Conservation (phyloP, 2,113 vertebrate species). For the Origma solitaria region DNA sequence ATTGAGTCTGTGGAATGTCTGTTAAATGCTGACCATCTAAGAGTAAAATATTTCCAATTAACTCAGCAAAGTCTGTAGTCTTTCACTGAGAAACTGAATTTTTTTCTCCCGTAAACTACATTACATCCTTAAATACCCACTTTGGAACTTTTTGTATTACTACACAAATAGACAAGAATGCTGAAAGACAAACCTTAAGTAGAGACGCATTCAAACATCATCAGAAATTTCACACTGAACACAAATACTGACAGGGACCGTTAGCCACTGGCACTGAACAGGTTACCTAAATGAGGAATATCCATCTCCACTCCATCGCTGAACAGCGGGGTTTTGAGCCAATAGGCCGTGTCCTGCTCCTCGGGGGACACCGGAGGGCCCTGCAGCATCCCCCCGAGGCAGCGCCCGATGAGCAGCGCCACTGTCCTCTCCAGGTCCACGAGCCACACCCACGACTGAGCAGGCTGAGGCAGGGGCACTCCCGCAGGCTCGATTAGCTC, state of each 20-base stretch:
- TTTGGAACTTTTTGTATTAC: background rate
- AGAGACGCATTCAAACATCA: background rate
- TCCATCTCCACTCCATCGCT: slow-evolving; percentile 94
- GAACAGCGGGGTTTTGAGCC: slow-evolving; percentile 93
- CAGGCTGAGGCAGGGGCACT: slow-evolving; percentile 77
- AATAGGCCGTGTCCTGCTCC: slow-evolving; percentile 91
- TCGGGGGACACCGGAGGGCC: slow-evolving; percentile 86
- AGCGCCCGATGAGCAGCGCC: slow-evolving; percentile 90
- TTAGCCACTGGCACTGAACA: background rate
- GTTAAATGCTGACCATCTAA: background rate
- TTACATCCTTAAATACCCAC: background rate
- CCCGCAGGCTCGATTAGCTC: slow-evolving; percentile 86
- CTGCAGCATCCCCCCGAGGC: slow-evolving; percentile 96
- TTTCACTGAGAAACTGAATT: background rate
- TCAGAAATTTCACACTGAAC: background rate
- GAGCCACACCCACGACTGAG: slow-evolving; percentile 94
- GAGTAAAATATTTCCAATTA: background rate
- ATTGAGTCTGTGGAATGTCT: background rate
- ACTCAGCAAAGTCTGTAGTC: background rate
- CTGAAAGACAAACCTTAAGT: background rate
- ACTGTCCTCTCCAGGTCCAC: slow-evolving; percentile 94
- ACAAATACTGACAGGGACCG: background rate
- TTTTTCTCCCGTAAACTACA: background rate
- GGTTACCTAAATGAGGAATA: slow-evolving; percentile 86
- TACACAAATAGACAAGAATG: background rate